phyloP scores from a whole-genome alignment of 2,113 vertebrate species.

The Dascyllus trimaculatus region DNA sequence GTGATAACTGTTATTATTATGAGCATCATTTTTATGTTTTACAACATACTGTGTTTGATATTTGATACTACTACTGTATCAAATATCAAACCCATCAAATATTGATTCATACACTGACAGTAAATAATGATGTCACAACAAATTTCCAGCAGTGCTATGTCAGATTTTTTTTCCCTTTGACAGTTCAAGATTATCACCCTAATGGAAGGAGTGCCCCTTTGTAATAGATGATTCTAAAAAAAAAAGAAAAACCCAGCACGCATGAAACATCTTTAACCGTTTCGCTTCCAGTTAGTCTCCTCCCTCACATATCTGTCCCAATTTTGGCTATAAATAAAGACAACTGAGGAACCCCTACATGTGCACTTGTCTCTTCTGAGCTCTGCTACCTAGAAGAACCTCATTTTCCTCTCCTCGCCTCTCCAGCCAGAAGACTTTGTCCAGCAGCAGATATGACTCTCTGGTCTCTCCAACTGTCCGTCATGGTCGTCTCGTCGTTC shows the following conservation, averaged over 20 bases:
- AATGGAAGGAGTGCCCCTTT: constrained; percentile 37
- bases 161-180: background rate
- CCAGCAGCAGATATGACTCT: constrained; percentile 64
- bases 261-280: constrained; percentile 59
- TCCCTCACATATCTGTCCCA: constrained; percentile 6
- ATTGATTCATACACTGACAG: background rate
- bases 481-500: constrained; percentile 67
- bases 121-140: background rate
- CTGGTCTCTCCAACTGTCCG: constrained; percentile 59
- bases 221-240: background rate
- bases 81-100: no score
- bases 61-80: no score
- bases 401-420: background rate
- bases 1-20: background rate
- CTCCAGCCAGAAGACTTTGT: constrained; percentile 5
- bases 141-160: constrained; percentile 7
- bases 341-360: constrained; percentile 1
- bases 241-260: constrained; percentile 33
- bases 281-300: constrained; percentile 64
- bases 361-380: constrained; percentile 22
- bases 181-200: background rate
- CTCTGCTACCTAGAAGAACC: constrained; percentile 8
- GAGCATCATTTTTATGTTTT: background rate
- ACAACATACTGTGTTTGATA: no score
- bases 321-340: constrained; percentile 56